phyloP scores from a whole-genome alignment of 2,888 invertebrate genomes.

The Catocala nupta region DNA sequence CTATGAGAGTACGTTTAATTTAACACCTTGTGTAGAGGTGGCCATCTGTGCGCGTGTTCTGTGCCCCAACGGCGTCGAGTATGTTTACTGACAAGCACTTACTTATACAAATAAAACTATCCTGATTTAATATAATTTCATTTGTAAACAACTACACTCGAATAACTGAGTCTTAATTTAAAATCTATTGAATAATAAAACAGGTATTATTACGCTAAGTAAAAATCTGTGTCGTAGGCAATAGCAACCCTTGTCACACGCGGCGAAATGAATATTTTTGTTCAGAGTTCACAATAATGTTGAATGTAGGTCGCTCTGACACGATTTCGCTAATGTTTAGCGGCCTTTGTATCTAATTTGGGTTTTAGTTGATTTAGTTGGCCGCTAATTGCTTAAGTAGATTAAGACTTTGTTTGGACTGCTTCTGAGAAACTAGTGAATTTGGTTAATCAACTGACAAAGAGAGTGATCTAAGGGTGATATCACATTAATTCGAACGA shows the following conservation, averaged over 20 bases:
- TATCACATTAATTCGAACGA: too few species aligned
- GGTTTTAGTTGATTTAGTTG: slow-evolving; percentile 3
- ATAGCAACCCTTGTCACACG: slow-evolving; percentile 35
- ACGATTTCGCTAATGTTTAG: slow-evolving; percentile 23
- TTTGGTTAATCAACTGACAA: neutral
- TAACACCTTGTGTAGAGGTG: too few species aligned
- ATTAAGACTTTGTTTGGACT: slow-evolving; percentile 7
- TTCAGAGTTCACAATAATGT: slow-evolving; percentile 14
- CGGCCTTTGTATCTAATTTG: slow-evolving; percentile 5
- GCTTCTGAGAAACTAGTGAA: slow-evolving; percentile 1
- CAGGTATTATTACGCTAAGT: slow-evolving; percentile 35
- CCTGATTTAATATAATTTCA: too few species aligned
- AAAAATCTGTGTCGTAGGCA: slow-evolving; percentile 37
- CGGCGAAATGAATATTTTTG: slow-evolving; percentile 44
- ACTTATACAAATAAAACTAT: too few species aligned
- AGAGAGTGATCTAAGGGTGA: neutral
- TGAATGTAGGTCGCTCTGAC: slow-evolving; percentile 39
- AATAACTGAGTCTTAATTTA: too few species aligned
- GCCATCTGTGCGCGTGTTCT: too few species aligned
- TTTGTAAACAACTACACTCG: too few species aligned
- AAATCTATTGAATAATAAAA: neutral
- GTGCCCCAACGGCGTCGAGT: too few species aligned
- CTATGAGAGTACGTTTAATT: too few species aligned
- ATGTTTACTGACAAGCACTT: too few species aligned
- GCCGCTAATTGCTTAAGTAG: slow-evolving; percentile 3